Base-by-base conservation (phyloP, 2,888 invertebrate genomes). In the Hyles lineata region DNA sequence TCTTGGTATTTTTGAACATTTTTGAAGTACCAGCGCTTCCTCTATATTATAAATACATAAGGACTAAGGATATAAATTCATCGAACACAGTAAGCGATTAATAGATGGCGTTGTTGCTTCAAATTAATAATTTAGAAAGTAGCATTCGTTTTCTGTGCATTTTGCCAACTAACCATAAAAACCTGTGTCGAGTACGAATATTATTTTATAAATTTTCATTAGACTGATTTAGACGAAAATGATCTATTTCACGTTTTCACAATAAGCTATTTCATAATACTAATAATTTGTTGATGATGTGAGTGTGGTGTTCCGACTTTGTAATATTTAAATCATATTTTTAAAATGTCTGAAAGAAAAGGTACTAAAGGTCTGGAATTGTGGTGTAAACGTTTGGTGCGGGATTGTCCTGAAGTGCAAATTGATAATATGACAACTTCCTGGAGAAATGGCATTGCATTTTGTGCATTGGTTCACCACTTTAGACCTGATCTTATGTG, bases 401-500 rank as follows among this genome's bases (percentile, higher is more conserved):
- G 97, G 82, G 98, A 98, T 81, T 99, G 99, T 91, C 96, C 97
- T 52, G 97, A 98, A 84, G 98, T 99, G 78, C 97, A 97, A 88
- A 96, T 99, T 82, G 97, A 97, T 80, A 98, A 99, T 93, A 98
- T 99, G 98, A 98, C 98, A 78, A 98, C 98, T 77, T 98, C 98
- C 15, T 99, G 98, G 98, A 96, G 98, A 86, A 97, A 98, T 95
- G 99, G 99, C 74, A 96, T 99, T 79, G 99, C 98, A 74, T 99
- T 99, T 93, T 99, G 99, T 95, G 99, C 99, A 77, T 96, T 99
- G 90, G 98, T 99, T 85, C 99, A 99, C 94, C 98, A 98, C 91
- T 99, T 98, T 94, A 96, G 98, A 86, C 99, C 99, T 70, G 99
- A 99, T 90, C 96, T 99, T 85, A 98, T 99, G 99, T 99, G 95